These are phyloP conservation scores for Acrobasis repandana DNA, from an alignment of 2,888 invertebrate genomes.

Conservation along the genomic window DNA sequence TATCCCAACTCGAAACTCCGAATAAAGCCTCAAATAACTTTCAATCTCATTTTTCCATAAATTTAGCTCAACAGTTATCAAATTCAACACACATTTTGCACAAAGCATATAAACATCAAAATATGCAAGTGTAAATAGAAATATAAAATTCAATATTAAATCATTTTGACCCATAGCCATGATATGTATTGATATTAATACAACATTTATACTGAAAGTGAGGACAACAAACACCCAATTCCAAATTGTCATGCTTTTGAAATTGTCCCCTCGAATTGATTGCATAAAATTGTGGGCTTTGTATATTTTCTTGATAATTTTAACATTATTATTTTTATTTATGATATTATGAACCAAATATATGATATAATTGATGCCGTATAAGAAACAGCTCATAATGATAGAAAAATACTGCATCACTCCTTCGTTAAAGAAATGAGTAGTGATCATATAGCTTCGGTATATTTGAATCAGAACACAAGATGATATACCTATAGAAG, in stretches of 20 bases:
- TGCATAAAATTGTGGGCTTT: neutral
- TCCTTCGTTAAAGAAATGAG: neutral
- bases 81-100: neutral
- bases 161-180: neutral
- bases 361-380: neutral
- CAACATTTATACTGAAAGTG: neutral
- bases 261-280: neutral
- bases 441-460: neutral
- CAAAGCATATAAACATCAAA: neutral
- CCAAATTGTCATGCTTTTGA: neutral
- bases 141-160: neutral
- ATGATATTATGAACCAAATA: neutral
- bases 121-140: neutral
- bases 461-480: neutral
- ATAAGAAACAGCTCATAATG: neutral
- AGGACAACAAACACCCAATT: neutral
- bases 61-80: neutral
- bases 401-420: neutral
- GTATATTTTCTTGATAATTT: constrained; percentile 1
- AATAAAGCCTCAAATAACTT: neutral
- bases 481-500: neutral
- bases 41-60: neutral
- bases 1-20: neutral
- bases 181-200: neutral
- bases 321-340: neutral